Evolutionary conservation across 2,888 invertebrate genomes (phyloP).

Genomic region (Harpalus rufipes): DNA sequence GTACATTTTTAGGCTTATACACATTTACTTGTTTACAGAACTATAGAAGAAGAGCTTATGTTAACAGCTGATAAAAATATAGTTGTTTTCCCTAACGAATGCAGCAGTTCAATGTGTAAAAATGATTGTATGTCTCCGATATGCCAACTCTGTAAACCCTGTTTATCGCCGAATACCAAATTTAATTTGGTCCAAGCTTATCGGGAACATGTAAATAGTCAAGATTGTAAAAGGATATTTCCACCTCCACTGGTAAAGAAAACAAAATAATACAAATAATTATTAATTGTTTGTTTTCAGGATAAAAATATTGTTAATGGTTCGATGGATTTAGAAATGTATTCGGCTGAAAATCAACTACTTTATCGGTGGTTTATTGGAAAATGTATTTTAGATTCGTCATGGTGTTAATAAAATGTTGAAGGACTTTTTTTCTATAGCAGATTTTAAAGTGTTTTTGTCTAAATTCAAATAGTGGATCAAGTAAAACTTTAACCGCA

Average conservation of each 20-base stretch:
- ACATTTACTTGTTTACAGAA: constrained; percentile 74
- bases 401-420: constrained; percentile 86
- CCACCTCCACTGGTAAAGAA: constrained; percentile 84
- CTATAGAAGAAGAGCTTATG: constrained; percentile 80
- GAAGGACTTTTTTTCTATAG: neutral
- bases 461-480: too few relatives aligned
- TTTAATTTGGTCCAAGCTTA: constrained; percentile 84
- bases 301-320: constrained; percentile 74
- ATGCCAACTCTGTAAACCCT: constrained; percentile 90
- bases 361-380: constrained; percentile 92
- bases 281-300: constrained; percentile 57
- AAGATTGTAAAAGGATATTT: constrained; percentile 89
- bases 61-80: constrained; percentile 89
- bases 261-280: constrained; percentile 69
- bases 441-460: too few relatives aligned
- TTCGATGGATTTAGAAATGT: constrained; percentile 77
- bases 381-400: constrained; percentile 88
- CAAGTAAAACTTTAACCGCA: too few relatives aligned
- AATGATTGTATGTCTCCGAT: constrained; percentile 82
- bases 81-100: constrained; percentile 85
- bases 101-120: constrained; percentile 79
- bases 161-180: constrained; percentile 82
- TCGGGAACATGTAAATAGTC: constrained; percentile 88
- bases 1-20: neutral
- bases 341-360: constrained; percentile 85